Evolutionary conservation across 2,797 vertebrate genomes (phyloP).

Genomic region (Helicolenus hilgendorfi): DNA sequence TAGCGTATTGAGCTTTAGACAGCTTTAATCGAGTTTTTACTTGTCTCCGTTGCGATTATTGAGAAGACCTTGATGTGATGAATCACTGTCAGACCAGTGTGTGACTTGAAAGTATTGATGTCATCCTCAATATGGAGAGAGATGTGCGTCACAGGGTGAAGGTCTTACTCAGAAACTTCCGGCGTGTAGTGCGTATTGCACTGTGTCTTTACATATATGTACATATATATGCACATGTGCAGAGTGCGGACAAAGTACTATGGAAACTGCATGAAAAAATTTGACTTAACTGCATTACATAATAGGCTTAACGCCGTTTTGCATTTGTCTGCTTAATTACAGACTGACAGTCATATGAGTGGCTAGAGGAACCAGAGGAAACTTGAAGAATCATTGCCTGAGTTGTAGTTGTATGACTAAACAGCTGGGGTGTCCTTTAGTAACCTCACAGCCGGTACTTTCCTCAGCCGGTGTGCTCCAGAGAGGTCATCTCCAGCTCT

Average conservation of each 20-base stretch:
- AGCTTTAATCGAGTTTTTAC: conserved; percentile 22
- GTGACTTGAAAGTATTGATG: conserved; percentile 37
- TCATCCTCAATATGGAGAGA: conserved; percentile 6
- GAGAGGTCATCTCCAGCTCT: conserved; percentile 63
- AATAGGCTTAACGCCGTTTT: background rate
- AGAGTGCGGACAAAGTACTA: background rate
- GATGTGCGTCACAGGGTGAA: conserved; percentile 20
- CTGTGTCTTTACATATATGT: background rate
- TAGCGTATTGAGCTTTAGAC: background rate
- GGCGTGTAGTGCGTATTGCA: background rate
- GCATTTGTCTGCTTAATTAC: background rate
- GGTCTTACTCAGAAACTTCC: conserved; percentile 8
- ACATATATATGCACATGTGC: background rate
- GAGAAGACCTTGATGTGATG: conserved; percentile 51
- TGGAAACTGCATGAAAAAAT: background rate
- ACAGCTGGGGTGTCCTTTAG: conserved; percentile 39
- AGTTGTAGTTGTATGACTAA: conserved; percentile 39
- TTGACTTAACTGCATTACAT: background rate
- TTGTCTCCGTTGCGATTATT: conserved; percentile 9
- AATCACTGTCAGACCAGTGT: conserved; percentile 34
- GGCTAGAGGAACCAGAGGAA: conserved; percentile 22
- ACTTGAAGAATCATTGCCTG: conserved; percentile 26
- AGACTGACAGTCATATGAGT: background rate
- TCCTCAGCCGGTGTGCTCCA: background rate
- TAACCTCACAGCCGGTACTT: conserved; percentile 59